phyloP scores from a whole-genome alignment of 2,888 invertebrate species.

The Cheilosia grossa region DNA sequence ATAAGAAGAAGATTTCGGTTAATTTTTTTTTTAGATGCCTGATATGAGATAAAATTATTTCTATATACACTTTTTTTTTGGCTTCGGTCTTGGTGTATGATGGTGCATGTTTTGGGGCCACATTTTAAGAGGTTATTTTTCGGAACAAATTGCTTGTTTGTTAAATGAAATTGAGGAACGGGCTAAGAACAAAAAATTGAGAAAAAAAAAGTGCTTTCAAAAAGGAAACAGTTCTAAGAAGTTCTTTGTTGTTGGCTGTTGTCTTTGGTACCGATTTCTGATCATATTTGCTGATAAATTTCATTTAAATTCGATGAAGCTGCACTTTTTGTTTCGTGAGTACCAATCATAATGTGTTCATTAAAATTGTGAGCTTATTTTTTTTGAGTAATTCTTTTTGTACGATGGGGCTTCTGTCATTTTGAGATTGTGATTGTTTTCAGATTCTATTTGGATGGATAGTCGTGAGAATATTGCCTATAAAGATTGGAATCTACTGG shows the following conservation, averaged over 20 bases:
- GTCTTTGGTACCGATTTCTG: conserved; percentile 30
- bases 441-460: background rate
- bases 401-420: conserved; percentile 9
- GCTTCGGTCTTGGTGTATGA: conserved; percentile 30
- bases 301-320: conserved; percentile 70
- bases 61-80: conserved; percentile 3
- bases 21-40: conserved; percentile 22
- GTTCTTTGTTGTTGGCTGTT: conserved; percentile 22
- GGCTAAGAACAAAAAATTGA: conserved; percentile 21
- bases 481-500: too few relatives aligned
- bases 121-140: conserved; percentile 58
- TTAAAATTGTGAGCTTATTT: background rate
- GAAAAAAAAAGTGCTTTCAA: conserved; percentile 8
- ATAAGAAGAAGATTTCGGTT: background rate
- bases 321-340: conserved; percentile 53
- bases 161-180: conserved; percentile 52
- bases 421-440: conserved; percentile 4
- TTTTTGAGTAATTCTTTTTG: background rate
- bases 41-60: conserved; percentile 38
- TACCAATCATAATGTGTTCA: background rate
- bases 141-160: conserved; percentile 70
- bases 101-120: conserved; percentile 44
- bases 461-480: background rate
- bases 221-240: conserved; percentile 56
- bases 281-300: conserved; percentile 71